These are phyloP conservation scores for Nomada fucata DNA, from an alignment of 2,888 invertebrate species.

Conservation along the genomic window DNA sequence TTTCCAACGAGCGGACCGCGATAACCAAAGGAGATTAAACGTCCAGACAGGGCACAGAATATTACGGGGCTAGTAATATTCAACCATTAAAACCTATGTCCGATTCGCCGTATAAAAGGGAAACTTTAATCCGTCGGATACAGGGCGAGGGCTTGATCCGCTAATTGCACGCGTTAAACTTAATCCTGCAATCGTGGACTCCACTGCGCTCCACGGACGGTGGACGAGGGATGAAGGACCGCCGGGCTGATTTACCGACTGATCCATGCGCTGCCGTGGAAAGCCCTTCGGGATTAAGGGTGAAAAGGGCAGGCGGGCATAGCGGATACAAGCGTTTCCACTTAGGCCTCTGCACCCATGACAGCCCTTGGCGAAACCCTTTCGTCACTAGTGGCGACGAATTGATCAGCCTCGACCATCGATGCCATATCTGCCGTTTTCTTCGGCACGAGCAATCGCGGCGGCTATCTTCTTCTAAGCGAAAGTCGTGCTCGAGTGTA, in stretches of 20 bases:
- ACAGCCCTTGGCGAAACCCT: constrained; percentile 16
- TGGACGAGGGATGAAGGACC: constrained; percentile 29
- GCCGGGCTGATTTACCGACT: constrained; percentile 71
- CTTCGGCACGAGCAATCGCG: not conserved
- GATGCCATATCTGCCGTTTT: not conserved
- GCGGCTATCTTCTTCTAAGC: not conserved
- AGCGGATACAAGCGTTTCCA: constrained; percentile 81
- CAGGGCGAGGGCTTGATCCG: constrained; percentile 57
- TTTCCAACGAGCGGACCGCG: not conserved
- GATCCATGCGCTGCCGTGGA: constrained; percentile 40
- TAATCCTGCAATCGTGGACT: constrained; percentile 38
- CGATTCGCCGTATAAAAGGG: not conserved
- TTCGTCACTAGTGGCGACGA: not conserved
- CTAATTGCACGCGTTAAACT: constrained; percentile 64
- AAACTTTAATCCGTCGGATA: constrained; percentile 14
- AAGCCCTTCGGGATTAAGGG: constrained; percentile 61
- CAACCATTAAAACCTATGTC: not conserved
- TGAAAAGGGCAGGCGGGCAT: constrained; percentile 62
- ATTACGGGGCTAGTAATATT: not conserved
- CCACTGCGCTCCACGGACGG: not conserved
- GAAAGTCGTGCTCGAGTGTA: not conserved
- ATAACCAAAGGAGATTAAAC: not conserved
- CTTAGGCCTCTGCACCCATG: constrained; percentile 75
- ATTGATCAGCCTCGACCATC: constrained; percentile 5
- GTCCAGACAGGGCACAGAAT: too few relatives aligned